Percentiles rank a stretch among this genome's conserved stretches.
Conservation (phyloP, 2,797 vertebrate species). For the Passerculus sandwichensis region DNA sequence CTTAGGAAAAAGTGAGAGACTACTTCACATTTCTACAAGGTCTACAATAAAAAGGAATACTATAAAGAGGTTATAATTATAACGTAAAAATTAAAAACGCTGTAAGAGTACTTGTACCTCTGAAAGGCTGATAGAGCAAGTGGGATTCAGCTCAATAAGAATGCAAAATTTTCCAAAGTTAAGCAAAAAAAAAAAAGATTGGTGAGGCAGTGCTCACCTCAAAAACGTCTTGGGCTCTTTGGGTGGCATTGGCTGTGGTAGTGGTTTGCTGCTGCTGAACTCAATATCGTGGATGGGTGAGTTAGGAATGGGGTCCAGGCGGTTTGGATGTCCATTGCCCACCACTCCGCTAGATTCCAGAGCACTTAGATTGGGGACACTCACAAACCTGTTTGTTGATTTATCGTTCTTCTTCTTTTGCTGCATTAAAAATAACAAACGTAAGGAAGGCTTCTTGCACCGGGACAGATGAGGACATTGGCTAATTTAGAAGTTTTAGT, state of each 20-base stretch:
- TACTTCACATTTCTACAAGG: slow-evolving; percentile 49
- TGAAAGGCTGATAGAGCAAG: slow-evolving; percentile 46
- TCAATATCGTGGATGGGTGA: slow-evolving; percentile 96
- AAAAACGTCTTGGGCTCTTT: slow-evolving; percentile 97
- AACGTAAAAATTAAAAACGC: slow-evolving; percentile 57
- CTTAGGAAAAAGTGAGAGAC: slow-evolving; percentile 25
- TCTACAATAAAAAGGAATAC: slow-evolving; percentile 74
- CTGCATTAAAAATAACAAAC: slow-evolving; percentile 88
- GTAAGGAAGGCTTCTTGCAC: slow-evolving; percentile 69
- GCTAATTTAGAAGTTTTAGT: neutral
- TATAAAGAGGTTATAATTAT: slow-evolving; percentile 74
- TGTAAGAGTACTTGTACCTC: slow-evolving; percentile 50
- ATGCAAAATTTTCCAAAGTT: slow-evolving; percentile 61
- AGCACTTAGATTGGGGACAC: slow-evolving; percentile 95
- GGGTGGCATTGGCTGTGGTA: slow-evolving; percentile 93
- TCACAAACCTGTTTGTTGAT: slow-evolving; percentile 95
- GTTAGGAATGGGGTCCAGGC: slow-evolving; percentile 96
- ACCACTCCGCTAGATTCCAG: slow-evolving; percentile 91
- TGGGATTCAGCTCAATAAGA: slow-evolving; percentile 55
- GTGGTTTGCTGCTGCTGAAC: slow-evolving; percentile 98
- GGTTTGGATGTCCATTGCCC: slow-evolving; percentile 87
- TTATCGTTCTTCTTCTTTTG: slow-evolving; percentile 99
- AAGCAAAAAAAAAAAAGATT: slow-evolving; percentile 47
- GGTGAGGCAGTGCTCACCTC: slow-evolving; percentile 94
- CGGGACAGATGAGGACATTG: slow-evolving; percentile 51